A percentile compares a stretch with the other conserved stretches of the same genome.
Conservation (phyloP, 2,888 invertebrate species). For the Parthenolecanium corni region DNA sequence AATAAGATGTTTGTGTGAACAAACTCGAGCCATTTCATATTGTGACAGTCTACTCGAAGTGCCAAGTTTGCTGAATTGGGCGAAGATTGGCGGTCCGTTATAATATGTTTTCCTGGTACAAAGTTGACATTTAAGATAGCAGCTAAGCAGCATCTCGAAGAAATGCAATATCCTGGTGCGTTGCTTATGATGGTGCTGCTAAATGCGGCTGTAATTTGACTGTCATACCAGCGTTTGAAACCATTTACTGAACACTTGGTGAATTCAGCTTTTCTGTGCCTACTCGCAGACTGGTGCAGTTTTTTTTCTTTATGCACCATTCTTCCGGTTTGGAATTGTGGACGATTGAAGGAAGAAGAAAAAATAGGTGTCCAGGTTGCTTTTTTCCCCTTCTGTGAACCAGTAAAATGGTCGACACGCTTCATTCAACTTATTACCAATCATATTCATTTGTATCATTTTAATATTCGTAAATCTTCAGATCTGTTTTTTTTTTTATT, state of each 20-base stretch:
- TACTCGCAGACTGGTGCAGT: background rate
- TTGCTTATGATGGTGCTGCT: too few relatives aligned
- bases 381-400: conserved; percentile 8
- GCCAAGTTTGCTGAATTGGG: background rate
- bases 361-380: background rate
- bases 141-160: too few relatives aligned
- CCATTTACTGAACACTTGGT: too few relatives aligned
- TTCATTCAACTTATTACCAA: conserved; percentile 20
- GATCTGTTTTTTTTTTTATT: background rate
- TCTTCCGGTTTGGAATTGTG: conserved; percentile 11
- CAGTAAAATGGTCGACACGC: conserved; percentile 10
- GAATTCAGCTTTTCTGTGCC: background rate
- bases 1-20: too few relatives aligned
- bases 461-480: conserved; percentile 12
- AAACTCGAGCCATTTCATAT: background rate
- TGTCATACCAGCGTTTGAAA: too few relatives aligned
- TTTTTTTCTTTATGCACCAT: conserved; percentile 11
- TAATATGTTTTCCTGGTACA: too few relatives aligned
- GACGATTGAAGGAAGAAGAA: background rate
- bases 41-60: background rate
- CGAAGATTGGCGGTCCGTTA: too few relatives aligned
- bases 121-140: too few relatives aligned
- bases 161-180: too few relatives aligned
- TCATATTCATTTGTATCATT: conserved; percentile 19
- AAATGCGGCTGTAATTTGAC: too few relatives aligned